phyloP scores from a whole-genome alignment of 2,113 vertebrate genomes.

The Aptenodytes patagonicus region DNA sequence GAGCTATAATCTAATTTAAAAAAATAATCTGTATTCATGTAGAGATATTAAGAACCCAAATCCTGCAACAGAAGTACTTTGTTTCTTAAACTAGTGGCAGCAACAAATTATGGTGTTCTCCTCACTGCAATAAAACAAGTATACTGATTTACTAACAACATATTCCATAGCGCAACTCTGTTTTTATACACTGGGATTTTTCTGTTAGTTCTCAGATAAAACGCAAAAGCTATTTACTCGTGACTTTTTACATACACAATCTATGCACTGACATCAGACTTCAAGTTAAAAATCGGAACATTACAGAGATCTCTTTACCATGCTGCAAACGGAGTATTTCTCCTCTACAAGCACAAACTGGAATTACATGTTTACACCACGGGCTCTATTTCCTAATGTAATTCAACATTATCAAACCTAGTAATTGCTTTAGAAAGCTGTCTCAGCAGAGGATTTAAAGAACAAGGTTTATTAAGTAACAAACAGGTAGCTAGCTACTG shows the following conservation, averaged over 20 bases:
- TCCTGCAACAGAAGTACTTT: background rate
- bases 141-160: background rate
- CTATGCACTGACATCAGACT: background rate
- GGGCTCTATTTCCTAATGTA: background rate
- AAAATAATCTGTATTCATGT: background rate
- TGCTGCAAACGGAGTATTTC: background rate
- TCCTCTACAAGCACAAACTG: background rate
- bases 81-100: background rate
- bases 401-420: background rate
- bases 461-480: background rate
- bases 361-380: background rate
- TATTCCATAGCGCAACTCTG: background rate
- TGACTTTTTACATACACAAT: background rate
- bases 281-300: background rate
- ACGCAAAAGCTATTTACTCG: background rate
- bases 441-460: background rate
- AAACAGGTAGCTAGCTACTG: background rate
- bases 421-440: background rate
- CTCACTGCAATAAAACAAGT: background rate
- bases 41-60: background rate
- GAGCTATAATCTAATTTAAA: background rate
- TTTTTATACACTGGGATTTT: background rate
- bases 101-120: background rate
- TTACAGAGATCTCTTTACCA: background rate
- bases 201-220: background rate